Evolutionary conservation across 2,113 vertebrate species (phyloP), one percentile per base, ranked within the genome.

Genomic region (Zosterops pallidus): DNA sequence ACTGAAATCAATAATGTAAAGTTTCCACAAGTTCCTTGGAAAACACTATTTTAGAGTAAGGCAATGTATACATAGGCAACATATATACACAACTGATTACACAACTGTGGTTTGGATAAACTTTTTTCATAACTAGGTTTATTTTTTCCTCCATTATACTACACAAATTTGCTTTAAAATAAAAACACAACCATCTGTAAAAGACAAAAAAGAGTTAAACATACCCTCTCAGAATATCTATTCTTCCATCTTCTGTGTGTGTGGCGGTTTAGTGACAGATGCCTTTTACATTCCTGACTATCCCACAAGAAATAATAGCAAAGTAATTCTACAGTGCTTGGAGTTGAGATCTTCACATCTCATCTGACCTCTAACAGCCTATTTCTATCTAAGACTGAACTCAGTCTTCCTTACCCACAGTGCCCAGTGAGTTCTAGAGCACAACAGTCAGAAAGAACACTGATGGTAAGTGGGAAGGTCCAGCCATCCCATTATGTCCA

Each of bases 401-500:
- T 82, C 53, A 67, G 22, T 47, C 69, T 47, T 79, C 21, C 55
- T 53, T 69, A 71, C 20, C 19, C 29, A 23, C 42, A 76, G 31
- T 16, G 25, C 10, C 31, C 31, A 35, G 5, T 18, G 44, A 50
- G 63, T 50, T 81, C 46, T 35, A 57, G 44, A 15, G 20, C 41
- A 41, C 20, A 67, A 24, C 44, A 79, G 23, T 28, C 23, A 29
- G 37, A 82, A 68, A 20, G 37, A 91, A 8, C 12, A 11, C 20
- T 53, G 29, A 7, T 49, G 35, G 65, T 62, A 21, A 47, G 0
- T 10, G 19, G 35, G 31, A 81, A 60, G 5, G 23, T 50, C 44
- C 24, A 56, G 17, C 4, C 17, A 49, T 46, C 31, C 41, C 62
- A 69, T 37, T 0, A 0, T 9, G 24, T 1, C 77, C 71, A 2